Percentiles rank a stretch among this genome's conserved stretches.
These are phyloP conservation scores for Cervus canadensis DNA, from an alignment of 2,113 vertebrate genomes.

Conservation along the genomic window DNA sequence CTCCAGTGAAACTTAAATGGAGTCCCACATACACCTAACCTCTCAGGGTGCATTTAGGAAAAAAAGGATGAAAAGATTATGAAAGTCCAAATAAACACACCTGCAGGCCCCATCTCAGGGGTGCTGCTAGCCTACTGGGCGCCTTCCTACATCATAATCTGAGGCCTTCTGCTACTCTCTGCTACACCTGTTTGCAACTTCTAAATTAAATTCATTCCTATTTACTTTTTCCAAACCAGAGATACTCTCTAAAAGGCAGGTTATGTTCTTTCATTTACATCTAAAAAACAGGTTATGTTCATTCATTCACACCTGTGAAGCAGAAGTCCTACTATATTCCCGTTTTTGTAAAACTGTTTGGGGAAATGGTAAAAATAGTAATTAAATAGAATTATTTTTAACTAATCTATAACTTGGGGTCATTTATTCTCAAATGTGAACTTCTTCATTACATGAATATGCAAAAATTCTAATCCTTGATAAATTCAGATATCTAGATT, in stretches of 20 bases:
- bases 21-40: background rate
- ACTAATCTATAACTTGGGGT: background rate
- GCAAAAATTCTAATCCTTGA: background rate
- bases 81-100: background rate
- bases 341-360: background rate
- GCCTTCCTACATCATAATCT: background rate
- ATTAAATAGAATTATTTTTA: background rate
- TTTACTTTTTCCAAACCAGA: background rate
- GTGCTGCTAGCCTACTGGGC: background rate
- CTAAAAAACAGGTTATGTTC: background rate
- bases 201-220: background rate
- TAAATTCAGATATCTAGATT: background rate
- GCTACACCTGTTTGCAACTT: background rate
- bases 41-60: background rate
- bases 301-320: background rate
- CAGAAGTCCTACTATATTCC: background rate
- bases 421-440: background rate
- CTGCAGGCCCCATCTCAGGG: background rate
- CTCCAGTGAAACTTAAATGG: background rate
- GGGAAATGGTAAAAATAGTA: background rate
- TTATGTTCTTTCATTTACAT: background rate
- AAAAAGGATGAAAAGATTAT: background rate
- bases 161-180: background rate
- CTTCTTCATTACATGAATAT: background rate
- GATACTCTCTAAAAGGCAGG: background rate